A percentile compares a stretch with the other conserved stretches of the same genome.
Evolutionary conservation across 2,113 vertebrate species (phyloP).

Genomic region (Rhea americana): DNA sequence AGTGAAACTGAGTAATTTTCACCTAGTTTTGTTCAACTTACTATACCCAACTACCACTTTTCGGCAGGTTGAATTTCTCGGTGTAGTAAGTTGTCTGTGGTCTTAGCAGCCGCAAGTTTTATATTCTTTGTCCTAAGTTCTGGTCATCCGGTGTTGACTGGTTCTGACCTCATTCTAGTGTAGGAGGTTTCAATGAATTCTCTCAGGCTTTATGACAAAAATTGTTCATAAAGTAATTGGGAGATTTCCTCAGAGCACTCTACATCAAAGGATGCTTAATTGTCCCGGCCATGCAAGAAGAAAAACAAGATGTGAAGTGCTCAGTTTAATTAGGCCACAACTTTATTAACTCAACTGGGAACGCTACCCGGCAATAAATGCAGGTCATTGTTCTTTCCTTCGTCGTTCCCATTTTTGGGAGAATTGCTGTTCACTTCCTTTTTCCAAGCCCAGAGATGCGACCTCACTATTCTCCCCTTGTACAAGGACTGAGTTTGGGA

Average conservation of each 20-base stretch:
- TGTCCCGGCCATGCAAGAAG: constrained; percentile 66
- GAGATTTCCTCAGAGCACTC: constrained; percentile 70
- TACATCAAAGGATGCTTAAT: constrained; percentile 72
- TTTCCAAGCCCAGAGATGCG: not conserved
- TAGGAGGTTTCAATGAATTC: constrained; percentile 65
- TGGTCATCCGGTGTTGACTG: constrained; percentile 50
- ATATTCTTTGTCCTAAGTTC: not conserved
- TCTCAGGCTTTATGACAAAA: constrained; percentile 65
- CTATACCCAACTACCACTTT: not conserved
- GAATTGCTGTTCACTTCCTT: constrained; percentile 24
- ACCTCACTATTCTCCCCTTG: constrained; percentile 1
- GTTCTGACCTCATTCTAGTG: constrained; percentile 56
- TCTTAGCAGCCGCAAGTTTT: not conserved
- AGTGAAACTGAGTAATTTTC: not conserved
- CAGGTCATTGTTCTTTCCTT: constrained; percentile 64
- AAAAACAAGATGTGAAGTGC: constrained; percentile 71
- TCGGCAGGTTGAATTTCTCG: not conserved
- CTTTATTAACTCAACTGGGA: constrained; percentile 70
- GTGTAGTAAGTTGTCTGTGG: not conserved
- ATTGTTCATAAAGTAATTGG: constrained; percentile 69
- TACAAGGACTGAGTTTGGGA: not conserved
- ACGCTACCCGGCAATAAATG: constrained; percentile 51
- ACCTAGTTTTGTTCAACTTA: not conserved
- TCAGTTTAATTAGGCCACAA: constrained; percentile 72
- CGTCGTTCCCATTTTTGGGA: constrained; percentile 5